A percentile compares a stretch with the other conserved stretches of the same genome.
Evolutionary conservation across 1,140 invertebrate genomes (phyloP).

Genomic region (Periplaneta americana): DNA sequence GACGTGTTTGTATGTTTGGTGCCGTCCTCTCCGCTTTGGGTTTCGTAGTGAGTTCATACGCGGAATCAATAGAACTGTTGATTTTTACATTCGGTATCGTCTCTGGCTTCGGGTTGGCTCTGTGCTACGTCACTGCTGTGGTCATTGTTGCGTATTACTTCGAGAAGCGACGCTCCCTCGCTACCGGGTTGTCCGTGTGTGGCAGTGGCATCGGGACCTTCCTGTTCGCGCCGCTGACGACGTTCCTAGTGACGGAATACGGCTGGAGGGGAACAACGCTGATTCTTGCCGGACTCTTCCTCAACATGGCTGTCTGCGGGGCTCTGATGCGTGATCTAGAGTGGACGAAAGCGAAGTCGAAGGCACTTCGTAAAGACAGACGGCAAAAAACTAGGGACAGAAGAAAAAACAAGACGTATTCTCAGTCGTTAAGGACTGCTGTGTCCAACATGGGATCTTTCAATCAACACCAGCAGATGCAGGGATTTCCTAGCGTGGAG

Average conservation of each 20-base stretch:
- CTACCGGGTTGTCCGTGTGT: slow-evolving; percentile 85
- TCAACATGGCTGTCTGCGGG: slow-evolving; percentile 85
- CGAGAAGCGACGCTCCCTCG: slow-evolving; percentile 84
- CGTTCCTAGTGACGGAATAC: slow-evolving; percentile 68
- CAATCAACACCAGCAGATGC: background rate
- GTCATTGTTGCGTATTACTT: slow-evolving; percentile 97
- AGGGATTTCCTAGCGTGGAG: background rate
- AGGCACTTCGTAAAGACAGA: slow-evolving; percentile 47
- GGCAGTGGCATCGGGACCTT: slow-evolving; percentile 88
- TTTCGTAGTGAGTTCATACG: slow-evolving; percentile 75
- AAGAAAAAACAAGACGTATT: background rate
- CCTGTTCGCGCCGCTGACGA: slow-evolving; percentile 82
- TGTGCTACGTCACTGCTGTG: slow-evolving; percentile 84
- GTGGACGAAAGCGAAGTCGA: slow-evolving; percentile 56
- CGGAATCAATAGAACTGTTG: slow-evolving; percentile 68
- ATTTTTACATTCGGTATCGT: slow-evolving; percentile 82
- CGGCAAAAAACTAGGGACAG: slow-evolving; percentile 31
- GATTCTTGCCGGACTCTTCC: slow-evolving; percentile 57
- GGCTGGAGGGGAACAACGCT: slow-evolving; percentile 67
- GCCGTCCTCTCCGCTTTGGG: slow-evolving; percentile 69
- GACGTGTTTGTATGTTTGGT: slow-evolving; percentile 73
- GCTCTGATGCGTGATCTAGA: slow-evolving; percentile 76
- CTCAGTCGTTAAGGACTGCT: background rate
- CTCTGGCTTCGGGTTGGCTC: slow-evolving; percentile 78
- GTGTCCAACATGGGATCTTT: background rate